Evolutionary conservation across 2,888 invertebrate genomes (phyloP), one percentile per base, ranked within the genome.

Genomic region (Lymantria dispar): DNA sequence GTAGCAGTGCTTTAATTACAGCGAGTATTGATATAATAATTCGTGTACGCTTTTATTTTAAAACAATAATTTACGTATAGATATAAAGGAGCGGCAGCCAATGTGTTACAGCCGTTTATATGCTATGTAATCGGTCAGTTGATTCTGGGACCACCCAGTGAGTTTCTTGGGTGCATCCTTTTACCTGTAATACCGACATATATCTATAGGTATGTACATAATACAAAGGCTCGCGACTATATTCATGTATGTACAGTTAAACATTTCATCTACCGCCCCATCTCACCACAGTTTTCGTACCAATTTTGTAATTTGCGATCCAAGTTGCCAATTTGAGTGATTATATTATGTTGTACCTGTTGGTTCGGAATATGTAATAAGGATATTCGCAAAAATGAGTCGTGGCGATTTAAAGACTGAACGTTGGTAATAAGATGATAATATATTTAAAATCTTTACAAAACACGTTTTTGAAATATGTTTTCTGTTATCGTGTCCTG

Each of bases 121-220:
- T 84, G 80, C 76, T 75, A 76, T 72, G 74, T 83, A 85, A 83
- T 80, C 82, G 83, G 72, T 70, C 78, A 78, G 70, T 77, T 80
- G 83, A 84, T 78, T 80, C 74, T 63, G 74, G 64, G 91, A 91
- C 91, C 91, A 90, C 91, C 90, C 91, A 90, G 66, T 84, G 73
- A 63, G 85, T 22, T 22, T 22, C 59, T 68, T 33, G 70, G 75
- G 74, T 69, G 68, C 76, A 70, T 76, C 80, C 72, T 74, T 64
- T 73, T 76, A 74, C 74, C 72, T 73, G 72, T 74, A 70, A 58
- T 56, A 65, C 61, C 58, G 52, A 60, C 67, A 53, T 60, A 62
- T 63, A 61, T 61, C 64, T 56, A 56, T 52, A 50, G 46, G 56
- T 60, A 15, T 47, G 59, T 58, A 67, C 56, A 54, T 63, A 59